phyloP scores from a whole-genome alignment of 2,113 vertebrate genomes.

The Tupaia chinensis region DNA sequence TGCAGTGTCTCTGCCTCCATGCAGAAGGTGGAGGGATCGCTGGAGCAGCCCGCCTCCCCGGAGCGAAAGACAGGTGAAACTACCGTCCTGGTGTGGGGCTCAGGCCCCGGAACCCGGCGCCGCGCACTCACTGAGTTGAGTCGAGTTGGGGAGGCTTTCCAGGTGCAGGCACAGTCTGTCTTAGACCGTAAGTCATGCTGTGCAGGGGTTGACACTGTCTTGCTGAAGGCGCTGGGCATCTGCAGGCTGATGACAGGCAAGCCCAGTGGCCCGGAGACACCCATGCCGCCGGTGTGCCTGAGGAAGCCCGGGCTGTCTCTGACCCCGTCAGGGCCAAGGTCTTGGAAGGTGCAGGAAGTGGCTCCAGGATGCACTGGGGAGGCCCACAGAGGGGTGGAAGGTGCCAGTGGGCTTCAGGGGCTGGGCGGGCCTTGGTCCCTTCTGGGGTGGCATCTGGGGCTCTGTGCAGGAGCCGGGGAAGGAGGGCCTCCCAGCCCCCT shows the following conservation, averaged over 20 bases:
- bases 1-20: accelerated
- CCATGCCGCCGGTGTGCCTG: background rate
- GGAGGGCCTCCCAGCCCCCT: too few species aligned
- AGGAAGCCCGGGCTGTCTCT: background rate
- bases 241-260: accelerated
- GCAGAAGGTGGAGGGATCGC: slow-evolving; percentile 81
- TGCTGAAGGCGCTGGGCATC: background rate
- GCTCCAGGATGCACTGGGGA: too few species aligned
- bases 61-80: slow-evolving; percentile 50
- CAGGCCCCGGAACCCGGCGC: background rate
- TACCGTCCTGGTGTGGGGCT: slow-evolving; percentile 62
- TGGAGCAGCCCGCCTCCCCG: slow-evolving; percentile 79
- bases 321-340: too few species aligned
- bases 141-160: slow-evolving; percentile 86
- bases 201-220: slow-evolving; percentile 82
- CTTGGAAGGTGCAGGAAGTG: background rate
- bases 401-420: background rate
- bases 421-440: background rate
- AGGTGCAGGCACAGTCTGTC: slow-evolving; percentile 85
- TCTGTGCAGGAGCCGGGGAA: too few species aligned
- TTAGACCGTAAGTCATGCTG: slow-evolving; percentile 86
- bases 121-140: slow-evolving; percentile 80
- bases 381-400: too few species aligned
- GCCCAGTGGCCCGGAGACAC: background rate
- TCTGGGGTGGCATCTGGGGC: background rate